These are phyloP conservation scores for Gryon sp. DNA, from an alignment of 1,140 invertebrate species.

Conservation along the genomic window DNA sequence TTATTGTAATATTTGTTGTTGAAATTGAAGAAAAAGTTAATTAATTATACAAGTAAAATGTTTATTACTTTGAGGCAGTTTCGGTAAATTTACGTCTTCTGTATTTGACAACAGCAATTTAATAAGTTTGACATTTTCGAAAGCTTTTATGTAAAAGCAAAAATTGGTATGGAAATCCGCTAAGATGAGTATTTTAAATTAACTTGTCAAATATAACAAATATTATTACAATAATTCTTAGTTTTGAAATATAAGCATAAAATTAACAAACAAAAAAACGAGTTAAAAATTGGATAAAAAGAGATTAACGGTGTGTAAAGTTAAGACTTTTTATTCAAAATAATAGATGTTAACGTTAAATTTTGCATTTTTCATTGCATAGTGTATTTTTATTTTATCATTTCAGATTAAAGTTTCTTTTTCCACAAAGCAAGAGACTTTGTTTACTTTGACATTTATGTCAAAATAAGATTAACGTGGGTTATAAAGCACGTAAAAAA, in stretches of 20 bases:
- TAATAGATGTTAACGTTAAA: no score
- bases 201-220: background rate
- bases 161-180: background rate
- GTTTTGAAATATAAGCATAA: no score
- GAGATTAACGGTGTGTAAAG: no score
- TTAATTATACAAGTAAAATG: no score
- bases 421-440: constrained; percentile 2
- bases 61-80: no score
- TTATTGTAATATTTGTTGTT: no score
- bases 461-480: constrained; percentile 31
- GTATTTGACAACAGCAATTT: constrained; percentile 4
- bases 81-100: constrained; percentile 1
- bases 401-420: background rate
- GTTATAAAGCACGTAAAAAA: constrained; percentile 16
- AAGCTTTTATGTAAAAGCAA: constrained; percentile 8
- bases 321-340: no score
- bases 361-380: background rate
- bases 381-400: background rate
- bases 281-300: no score
- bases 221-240: no score
- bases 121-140: constrained; percentile 1
- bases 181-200: background rate
- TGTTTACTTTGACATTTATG: constrained; percentile 10
- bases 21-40: background rate
- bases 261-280: no score